These are phyloP conservation scores for Parotocinclus haroldoi DNA, from an alignment of 2,797 vertebrate genomes.

Conservation along the genomic window DNA sequence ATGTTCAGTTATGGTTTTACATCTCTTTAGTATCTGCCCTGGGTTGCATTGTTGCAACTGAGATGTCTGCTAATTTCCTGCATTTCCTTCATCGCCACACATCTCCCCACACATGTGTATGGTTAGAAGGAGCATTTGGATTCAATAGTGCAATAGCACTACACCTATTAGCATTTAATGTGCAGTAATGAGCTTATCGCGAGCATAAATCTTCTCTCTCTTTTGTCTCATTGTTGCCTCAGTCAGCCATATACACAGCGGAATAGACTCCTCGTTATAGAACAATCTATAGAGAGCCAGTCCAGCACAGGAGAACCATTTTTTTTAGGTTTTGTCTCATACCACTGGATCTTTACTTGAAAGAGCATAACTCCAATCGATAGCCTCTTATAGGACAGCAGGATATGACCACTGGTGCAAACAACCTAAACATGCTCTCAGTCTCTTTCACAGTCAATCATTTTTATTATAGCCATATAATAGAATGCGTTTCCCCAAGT, in stretches of 20 bases:
- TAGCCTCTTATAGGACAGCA: slow-evolving; percentile 47
- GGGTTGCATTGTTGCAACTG: not conserved
- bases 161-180: slow-evolving; percentile 22
- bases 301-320: slow-evolving; percentile 16
- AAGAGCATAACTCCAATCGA: slow-evolving; percentile 65
- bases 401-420: too few relatives aligned
- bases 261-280: slow-evolving; percentile 38
- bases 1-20: too few relatives aligned
- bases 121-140: not conserved
- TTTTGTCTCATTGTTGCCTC: slow-evolving; percentile 28
- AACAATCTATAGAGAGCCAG: slow-evolving; percentile 22
- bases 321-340: slow-evolving; percentile 24
- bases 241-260: slow-evolving; percentile 10
- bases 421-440: too few relatives aligned
- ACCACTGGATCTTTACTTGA: slow-evolving; percentile 45
- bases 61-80: not conserved
- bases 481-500: too few relatives aligned
- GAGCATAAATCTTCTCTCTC: slow-evolving; percentile 7
- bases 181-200: slow-evolving; percentile 21
- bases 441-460: too few relatives aligned
- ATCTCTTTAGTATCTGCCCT: too few relatives aligned
- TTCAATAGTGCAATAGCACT: not conserved
- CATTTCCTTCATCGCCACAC: too few relatives aligned
- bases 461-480: too few relatives aligned
- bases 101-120: too few relatives aligned